A percentile compares a stretch with the other conserved stretches of the same genome.
Evolutionary conservation across 64 coral and sea anemone genomes (phyloP).

Genomic region (Pocillopora damicornis): DNA sequence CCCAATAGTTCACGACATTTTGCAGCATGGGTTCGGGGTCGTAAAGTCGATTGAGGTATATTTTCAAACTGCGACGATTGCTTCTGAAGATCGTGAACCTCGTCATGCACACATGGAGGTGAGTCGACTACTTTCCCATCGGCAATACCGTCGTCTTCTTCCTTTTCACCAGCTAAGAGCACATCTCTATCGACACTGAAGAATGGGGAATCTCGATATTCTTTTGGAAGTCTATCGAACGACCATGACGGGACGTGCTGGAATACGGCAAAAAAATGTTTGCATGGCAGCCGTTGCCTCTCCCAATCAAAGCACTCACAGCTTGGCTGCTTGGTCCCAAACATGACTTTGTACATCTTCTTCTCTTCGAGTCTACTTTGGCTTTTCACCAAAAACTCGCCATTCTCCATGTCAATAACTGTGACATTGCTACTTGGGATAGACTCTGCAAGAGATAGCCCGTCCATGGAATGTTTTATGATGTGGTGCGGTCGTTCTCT

Average conservation of each 20-base stretch:
- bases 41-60: too few relatives aligned
- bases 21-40: conserved; percentile 16
- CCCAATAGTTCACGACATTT: conserved; percentile 22
- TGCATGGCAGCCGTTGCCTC: conserved; percentile 38
- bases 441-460: conserved; percentile 5
- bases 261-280: conserved; percentile 66
- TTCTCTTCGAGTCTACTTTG: conserved; percentile 22
- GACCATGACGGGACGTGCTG: conserved; percentile 28
- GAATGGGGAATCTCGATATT: conserved; percentile 49
- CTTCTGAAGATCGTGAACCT: too few relatives aligned
- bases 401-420: not conserved
- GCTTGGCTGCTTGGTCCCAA: conserved; percentile 17
- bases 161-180: not conserved
- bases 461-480: conserved; percentile 47
- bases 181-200: conserved; percentile 39
- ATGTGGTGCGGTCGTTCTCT: conserved; percentile 34
- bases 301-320: conserved; percentile 45
- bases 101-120: too few relatives aligned
- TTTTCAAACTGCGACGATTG: too few relatives aligned
- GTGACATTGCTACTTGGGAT: conserved; percentile 13
- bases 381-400: conserved; percentile 37
- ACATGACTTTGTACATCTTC: not conserved
- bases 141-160: not conserved
- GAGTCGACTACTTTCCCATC: not conserved
- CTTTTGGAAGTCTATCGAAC: conserved; percentile 21